Conservation (phyloP, 2,797 vertebrate genomes). For the Rhynchonycteris naso region DNA sequence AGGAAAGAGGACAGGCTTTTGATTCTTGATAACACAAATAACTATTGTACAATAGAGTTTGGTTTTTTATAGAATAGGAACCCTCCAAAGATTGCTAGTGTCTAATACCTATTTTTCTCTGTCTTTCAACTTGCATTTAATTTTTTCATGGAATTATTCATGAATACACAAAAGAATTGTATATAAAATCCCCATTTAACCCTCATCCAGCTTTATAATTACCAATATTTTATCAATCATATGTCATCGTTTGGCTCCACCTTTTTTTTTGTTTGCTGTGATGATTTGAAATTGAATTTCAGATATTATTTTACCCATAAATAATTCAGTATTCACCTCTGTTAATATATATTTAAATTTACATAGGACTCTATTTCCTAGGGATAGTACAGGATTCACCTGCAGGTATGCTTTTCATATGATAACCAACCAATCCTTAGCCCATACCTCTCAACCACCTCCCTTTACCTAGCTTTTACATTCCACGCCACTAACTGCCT, state of each 20-base stretch:
- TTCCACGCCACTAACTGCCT: neutral
- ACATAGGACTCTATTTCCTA: neutral
- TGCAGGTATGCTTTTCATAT: neutral
- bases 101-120: slow-evolving; percentile 5
- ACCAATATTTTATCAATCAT: neutral
- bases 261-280: neutral
- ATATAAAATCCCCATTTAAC: neutral
- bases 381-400: neutral
- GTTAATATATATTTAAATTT: neutral
- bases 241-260: neutral
- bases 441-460: neutral
- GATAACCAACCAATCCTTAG: neutral
- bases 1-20: neutral
- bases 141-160: neutral
- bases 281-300: slow-evolving; percentile 21
- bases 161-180: neutral
- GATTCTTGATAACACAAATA: slow-evolving; percentile 25
- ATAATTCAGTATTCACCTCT: neutral
- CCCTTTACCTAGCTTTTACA: neutral
- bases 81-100: neutral
- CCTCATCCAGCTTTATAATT: neutral
- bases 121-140: neutral
- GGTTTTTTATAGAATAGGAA: slow-evolving; percentile 4
- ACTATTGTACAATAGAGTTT: neutral
- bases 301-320: neutral